A percentile compares a stretch with the other conserved stretches of the same genome.
Conservation (phyloP, 2,113 vertebrate genomes). For the Pontoporia blainvillei region DNA sequence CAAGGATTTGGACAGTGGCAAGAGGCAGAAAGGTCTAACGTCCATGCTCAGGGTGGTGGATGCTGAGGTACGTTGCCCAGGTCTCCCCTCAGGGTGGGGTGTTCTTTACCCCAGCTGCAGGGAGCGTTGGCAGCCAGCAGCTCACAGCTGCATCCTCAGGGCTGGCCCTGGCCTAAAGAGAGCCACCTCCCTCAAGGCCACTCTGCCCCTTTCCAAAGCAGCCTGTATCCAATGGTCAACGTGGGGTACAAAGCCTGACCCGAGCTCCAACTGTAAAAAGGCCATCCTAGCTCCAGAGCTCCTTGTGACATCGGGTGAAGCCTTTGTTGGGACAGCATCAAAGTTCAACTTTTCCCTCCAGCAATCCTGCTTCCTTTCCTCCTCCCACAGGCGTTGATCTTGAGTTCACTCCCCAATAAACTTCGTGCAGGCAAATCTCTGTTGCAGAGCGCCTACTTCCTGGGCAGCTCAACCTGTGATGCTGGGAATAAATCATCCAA, state of each 20-base stretch:
- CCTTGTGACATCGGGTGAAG: background rate
- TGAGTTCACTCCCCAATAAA: background rate
- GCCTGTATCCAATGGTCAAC: background rate
- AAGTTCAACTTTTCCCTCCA: background rate
- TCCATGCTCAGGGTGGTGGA: background rate
- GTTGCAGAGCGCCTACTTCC: background rate
- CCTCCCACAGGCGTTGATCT: fast-evolving
- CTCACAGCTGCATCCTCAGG: background rate
- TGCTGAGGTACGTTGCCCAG: background rate
- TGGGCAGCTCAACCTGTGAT: background rate
- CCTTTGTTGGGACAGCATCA: background rate
- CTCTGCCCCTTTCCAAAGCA: background rate
- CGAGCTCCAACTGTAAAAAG: background rate
- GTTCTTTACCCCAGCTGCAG: background rate
- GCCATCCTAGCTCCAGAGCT: background rate
- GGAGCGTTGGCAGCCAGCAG: background rate
- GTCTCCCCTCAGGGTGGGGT: background rate
- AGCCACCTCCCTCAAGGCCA: background rate
- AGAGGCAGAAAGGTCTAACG: background rate
- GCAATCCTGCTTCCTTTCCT: background rate
- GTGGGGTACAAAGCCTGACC: background rate
- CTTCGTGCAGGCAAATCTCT: background rate
- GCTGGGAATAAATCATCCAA: background rate
- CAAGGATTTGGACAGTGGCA: background rate
- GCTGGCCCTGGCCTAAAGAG: background rate